These are phyloP conservation scores for Hedychridium roseum DNA, from an alignment of 2,888 invertebrate species.

Conservation along the genomic window DNA sequence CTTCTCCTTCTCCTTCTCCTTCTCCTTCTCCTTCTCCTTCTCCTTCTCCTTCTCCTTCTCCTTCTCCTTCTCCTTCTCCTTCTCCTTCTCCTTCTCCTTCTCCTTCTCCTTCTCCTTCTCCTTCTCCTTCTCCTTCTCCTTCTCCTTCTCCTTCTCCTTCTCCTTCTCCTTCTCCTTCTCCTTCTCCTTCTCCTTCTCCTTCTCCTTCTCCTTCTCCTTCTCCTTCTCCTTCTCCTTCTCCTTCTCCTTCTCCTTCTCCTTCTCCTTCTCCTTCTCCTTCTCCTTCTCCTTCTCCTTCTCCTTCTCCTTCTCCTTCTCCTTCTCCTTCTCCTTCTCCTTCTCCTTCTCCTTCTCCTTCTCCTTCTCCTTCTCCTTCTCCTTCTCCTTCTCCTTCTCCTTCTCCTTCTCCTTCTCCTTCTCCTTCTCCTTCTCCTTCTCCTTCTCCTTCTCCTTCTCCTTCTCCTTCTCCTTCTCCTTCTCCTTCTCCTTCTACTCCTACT, in stretches of 20 bases:
- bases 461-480: too few relatives aligned
- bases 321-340: background rate
- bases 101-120: background rate
- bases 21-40: constrained; percentile 7
- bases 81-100: constrained; percentile 1
- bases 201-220: background rate
- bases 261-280: background rate
- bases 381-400: too few relatives aligned
- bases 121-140: background rate
- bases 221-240: constrained; percentile 5
- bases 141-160: constrained; percentile 1
- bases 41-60: constrained; percentile 3
- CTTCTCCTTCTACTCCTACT: too few relatives aligned
- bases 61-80: constrained; percentile 2
- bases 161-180: constrained; percentile 4
- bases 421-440: too few relatives aligned
- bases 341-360: too few relatives aligned
- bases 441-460: too few relatives aligned
- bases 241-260: background rate
- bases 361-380: too few relatives aligned
- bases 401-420: too few relatives aligned
- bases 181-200: constrained; percentile 3
- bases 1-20: constrained; percentile 2
- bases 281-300: background rate
- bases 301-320: background rate